Base-by-base conservation (phyloP, 37 sponge, comb jelly and placozoan species). In the Bolinopsis microptera region DNA sequence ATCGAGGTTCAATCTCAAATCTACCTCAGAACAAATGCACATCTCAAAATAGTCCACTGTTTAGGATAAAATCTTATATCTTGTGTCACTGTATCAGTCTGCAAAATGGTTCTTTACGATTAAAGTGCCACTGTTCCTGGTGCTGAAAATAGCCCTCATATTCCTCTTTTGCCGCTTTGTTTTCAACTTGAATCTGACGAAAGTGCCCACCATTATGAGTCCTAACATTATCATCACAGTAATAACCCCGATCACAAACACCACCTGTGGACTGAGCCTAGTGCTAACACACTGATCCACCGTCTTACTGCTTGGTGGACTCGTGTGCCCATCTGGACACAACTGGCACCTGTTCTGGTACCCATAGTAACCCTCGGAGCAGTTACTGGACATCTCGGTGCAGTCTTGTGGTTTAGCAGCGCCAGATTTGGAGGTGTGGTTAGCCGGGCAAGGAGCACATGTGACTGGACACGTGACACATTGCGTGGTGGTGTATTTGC, bases 331-430 rank as follows among this genome's bases (percentile, higher is more conserved):
- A 32, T 77, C 37, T 32, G 80, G 80, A 32, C 80, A 77, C 80
- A 8, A 32, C 80, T 32, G 36, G 33, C 80, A 77, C 3, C 28
- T 26, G 26, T 70, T n/a, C 21, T 22, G 2, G 74, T 70, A 70
- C 5, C 74, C 74, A 32, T 77, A 77, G 33, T 32, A 77, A 9
- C 80, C 80, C 0, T 2, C 80, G 3, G 80, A 35, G 33, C 80
- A 77, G 18, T 35, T 28, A 77, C 27, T 48, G 5, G 61, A 48
- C 61, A 48, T 48, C 61, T 48, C 80, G 0, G 33, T 32, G 21
- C 80, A 77, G 21, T 77, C 80, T 18, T 77, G 80, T 34, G 37
- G 80, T 35, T 77, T 77, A 77, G 80, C 80, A 33, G 80, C 80
- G 18, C 80, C 80, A 16, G 80, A 35, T 32, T 32, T 32, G 35